Conservation (phyloP, 2,888 invertebrate genomes). For the Mythimna loreyi region DNA sequence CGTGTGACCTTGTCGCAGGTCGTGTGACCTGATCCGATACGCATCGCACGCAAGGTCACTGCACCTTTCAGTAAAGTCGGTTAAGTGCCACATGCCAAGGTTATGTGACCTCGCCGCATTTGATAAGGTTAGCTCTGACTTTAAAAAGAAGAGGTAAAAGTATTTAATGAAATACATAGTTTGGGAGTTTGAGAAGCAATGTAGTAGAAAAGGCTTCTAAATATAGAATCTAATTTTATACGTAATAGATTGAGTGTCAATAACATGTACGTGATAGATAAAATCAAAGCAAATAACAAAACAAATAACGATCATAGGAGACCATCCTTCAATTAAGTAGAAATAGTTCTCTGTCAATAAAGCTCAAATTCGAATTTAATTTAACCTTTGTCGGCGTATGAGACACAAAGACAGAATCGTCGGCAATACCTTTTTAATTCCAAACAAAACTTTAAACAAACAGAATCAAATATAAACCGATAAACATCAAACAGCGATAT, state of each 20-base stretch:
- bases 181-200: slow-evolving; percentile 8
- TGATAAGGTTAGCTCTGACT: slow-evolving; percentile 13
- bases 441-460: slow-evolving; percentile 50
- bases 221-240: background rate
- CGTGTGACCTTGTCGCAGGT: slow-evolving; percentile 51
- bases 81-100: slow-evolving; percentile 51
- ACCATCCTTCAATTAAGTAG: slow-evolving; percentile 19
- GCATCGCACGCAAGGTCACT: slow-evolving; percentile 59
- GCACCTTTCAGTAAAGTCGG: slow-evolving; percentile 46
- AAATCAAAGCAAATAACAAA: slow-evolving; percentile 1
- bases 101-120: slow-evolving; percentile 29
- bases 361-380: slow-evolving; percentile 17
- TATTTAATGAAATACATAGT: slow-evolving; percentile 6
- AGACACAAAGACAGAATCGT: slow-evolving; percentile 20
- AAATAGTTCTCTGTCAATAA: slow-evolving; percentile 19
- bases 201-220: background rate
- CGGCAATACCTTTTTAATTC: slow-evolving; percentile 36
- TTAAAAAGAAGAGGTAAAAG: background rate
- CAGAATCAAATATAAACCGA: slow-evolving; percentile 43
- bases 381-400: slow-evolving; percentile 11
- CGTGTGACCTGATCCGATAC: slow-evolving; percentile 50
- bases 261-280: slow-evolving; percentile 4
- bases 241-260: background rate
- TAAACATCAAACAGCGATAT: slow-evolving; percentile 41
- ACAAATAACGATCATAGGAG: slow-evolving; percentile 9